Percentiles rank a stretch among this genome's conserved stretches.
Evolutionary conservation across 2,888 invertebrate genomes (phyloP).

Genomic region (Acheta domesticus): DNA sequence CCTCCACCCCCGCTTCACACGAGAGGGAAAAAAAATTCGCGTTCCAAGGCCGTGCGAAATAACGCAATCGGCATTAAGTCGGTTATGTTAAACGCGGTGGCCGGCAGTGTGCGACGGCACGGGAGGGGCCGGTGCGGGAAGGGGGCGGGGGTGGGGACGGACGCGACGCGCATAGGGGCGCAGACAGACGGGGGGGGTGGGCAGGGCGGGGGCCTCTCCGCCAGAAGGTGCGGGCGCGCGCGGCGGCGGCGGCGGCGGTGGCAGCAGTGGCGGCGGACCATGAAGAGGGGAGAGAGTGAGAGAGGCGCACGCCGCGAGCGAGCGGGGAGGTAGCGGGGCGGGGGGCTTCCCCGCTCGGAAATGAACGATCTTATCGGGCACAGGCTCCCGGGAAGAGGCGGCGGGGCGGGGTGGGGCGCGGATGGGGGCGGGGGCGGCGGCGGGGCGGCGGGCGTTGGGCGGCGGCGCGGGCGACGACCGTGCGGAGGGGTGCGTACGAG

Average conservation of each 20-base stretch:
- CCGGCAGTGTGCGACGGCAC: too few relatives aligned
- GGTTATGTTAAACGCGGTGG: too few relatives aligned
- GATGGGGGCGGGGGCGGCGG: background rate
- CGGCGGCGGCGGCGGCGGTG: too few relatives aligned
- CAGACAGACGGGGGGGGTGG: background rate
- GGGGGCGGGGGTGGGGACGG: background rate
- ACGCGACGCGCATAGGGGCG: background rate
- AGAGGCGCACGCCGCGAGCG: background rate
- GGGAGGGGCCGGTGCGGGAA: background rate
- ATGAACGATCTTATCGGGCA: slow-evolving; percentile 18
- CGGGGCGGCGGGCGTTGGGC: background rate
- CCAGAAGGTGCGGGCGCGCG: background rate
- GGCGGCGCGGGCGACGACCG: background rate
- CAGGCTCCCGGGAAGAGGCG: background rate
- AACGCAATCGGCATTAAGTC: too few relatives aligned
- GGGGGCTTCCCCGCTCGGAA: background rate
- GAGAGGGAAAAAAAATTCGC: too few relatives aligned
- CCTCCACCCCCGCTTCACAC: too few relatives aligned
- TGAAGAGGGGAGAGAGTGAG: too few relatives aligned
- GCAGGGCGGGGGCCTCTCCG: background rate
- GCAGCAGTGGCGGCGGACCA: too few relatives aligned
- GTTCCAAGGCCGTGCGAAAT: too few relatives aligned
- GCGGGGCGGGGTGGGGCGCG: background rate
- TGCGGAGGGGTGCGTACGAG: too few relatives aligned
- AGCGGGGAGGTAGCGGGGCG: background rate